Conservation (phyloP, 2,888 invertebrate species). For the Leucophora obtusa region DNA sequence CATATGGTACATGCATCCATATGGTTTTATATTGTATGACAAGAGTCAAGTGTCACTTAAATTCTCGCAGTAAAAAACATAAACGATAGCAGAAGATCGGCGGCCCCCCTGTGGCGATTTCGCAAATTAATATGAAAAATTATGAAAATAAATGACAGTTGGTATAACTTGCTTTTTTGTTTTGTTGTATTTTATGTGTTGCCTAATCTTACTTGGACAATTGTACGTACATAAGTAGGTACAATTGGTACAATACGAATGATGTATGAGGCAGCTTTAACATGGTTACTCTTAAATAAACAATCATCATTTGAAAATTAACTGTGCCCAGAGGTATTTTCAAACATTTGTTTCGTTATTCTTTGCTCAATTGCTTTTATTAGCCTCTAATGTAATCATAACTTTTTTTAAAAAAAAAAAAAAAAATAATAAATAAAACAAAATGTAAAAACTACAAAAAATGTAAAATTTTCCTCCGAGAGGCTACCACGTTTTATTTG, state of each 20-base stretch:
- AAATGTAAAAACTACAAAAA: constrained; percentile 22
- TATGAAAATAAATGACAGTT: constrained; percentile 65
- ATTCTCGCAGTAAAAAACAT: constrained; percentile 38
- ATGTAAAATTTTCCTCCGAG: constrained; percentile 48
- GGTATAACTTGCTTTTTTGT: constrained; percentile 7
- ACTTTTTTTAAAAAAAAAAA: constrained; percentile 8
- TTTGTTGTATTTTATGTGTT: constrained; percentile 15
- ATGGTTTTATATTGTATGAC: constrained; percentile 52
- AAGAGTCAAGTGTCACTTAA: constrained; percentile 64
- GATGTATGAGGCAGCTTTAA: background rate
- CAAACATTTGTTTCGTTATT: constrained; percentile 23
- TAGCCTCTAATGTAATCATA: constrained; percentile 58
- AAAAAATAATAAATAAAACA: too few relatives aligned
- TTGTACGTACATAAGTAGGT: background rate
- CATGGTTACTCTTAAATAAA: constrained; percentile 55
- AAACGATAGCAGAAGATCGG: constrained; percentile 43
- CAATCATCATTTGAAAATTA: constrained; percentile 54
- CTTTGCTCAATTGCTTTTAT: constrained; percentile 49
- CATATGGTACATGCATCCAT: background rate
- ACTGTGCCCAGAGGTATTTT: constrained; percentile 59
- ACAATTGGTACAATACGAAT: too few relatives aligned
- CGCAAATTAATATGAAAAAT: constrained; percentile 66
- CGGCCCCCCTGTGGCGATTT: constrained; percentile 58
- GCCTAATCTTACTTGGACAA: constrained; percentile 27
- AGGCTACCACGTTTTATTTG: constrained; percentile 22